Evolutionary conservation across 1,140 invertebrate genomes (phyloP).

Genomic region (Diabrotica virgifera): DNA sequence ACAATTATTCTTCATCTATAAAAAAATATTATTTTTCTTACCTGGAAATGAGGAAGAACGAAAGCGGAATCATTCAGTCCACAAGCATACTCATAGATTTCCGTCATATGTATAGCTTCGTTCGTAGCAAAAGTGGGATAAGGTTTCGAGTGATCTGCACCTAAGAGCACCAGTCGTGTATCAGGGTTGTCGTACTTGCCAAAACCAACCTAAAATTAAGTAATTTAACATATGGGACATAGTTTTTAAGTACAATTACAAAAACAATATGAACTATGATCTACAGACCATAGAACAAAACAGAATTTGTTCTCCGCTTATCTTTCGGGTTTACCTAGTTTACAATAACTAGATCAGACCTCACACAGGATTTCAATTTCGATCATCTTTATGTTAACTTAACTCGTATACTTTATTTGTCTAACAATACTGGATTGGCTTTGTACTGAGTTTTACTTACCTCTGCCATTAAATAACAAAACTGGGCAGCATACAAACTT

Average conservation of each 20-base stretch:
- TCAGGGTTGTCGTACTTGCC: conserved; percentile 56
- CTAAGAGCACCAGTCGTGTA: conserved; percentile 76
- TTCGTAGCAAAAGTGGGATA: conserved; percentile 73
- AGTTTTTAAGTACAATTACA: too few species aligned
- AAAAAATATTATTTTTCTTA: conserved; percentile 38
- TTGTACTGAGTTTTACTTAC: not conserved
- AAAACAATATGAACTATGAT: too few species aligned
- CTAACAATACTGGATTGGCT: too few species aligned
- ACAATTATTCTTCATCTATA: not conserved
- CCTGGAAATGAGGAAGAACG: conserved; percentile 68
- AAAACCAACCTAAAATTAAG: conserved; percentile 47
- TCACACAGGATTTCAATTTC: too few species aligned
- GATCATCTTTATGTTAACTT: too few species aligned
- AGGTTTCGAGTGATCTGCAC: conserved; percentile 62
- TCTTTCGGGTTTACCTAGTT: too few species aligned
- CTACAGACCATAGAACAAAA: too few species aligned
- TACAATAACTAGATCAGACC: too few species aligned
- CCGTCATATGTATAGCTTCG: conserved; percentile 88
- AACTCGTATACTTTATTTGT: not conserved
- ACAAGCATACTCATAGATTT: conserved; percentile 91
- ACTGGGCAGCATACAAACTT: conserved; percentile 83
- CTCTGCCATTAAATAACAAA: conserved; percentile 89
- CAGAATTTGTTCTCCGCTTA: too few species aligned
- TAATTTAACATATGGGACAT: too few species aligned
- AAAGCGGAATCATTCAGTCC: conserved; percentile 76